Conservation (phyloP, 2,113 vertebrate species). For the Butorides virescens region DNA sequence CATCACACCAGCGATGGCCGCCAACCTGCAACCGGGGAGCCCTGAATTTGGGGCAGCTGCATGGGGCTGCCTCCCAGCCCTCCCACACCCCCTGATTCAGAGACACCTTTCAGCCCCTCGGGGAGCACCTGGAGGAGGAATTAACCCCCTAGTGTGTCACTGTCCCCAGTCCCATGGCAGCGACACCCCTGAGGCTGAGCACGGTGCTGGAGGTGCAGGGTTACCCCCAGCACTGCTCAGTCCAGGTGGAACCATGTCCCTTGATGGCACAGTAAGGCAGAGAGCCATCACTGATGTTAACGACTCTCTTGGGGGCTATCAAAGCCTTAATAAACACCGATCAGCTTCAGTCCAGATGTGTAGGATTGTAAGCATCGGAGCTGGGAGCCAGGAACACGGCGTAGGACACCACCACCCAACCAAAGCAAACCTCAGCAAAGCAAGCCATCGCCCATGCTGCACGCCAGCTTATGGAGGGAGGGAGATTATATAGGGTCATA, state of each 20-base stretch:
- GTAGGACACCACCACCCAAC: background rate
- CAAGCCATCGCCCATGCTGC: accelerated
- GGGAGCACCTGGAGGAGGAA: background rate
- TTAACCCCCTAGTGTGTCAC: background rate
- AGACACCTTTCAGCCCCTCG: background rate
- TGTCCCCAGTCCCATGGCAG: background rate
- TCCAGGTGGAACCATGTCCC: no score
- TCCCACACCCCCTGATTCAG: background rate
- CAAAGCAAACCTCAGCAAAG: background rate
- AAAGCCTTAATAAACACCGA: background rate
- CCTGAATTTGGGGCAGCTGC: background rate
- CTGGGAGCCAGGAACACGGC: accelerated
- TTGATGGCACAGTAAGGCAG: background rate
- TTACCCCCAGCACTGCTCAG: background rate
- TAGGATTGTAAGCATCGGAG: background rate
- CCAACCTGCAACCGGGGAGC: background rate
- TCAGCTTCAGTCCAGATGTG: background rate
- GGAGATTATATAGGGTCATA: background rate
- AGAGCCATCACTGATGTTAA: background rate
- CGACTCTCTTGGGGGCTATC: background rate
- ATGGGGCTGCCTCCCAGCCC: background rate
- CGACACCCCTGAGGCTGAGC: background rate
- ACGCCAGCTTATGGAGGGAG: background rate
- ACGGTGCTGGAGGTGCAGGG: accelerated
- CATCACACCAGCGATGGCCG: background rate